Evolutionary conservation across 2,113 vertebrate genomes (phyloP).

Genomic region (Pogonocichla stellata): DNA sequence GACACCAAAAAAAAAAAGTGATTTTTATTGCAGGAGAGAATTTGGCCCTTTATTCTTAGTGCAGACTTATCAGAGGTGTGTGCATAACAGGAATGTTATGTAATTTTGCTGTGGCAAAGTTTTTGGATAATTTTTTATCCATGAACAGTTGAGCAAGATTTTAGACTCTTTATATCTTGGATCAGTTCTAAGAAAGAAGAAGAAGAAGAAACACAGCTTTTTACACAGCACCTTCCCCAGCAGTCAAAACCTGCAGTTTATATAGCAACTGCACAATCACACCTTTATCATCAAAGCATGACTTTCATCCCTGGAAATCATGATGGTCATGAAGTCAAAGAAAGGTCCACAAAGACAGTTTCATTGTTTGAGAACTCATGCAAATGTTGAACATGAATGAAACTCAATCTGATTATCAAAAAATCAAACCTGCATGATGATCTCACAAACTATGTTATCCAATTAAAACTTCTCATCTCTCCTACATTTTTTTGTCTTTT

Average conservation of each 20-base stretch:
- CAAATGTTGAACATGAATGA: slow-evolving; percentile 14
- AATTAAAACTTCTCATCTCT: slow-evolving; percentile 30
- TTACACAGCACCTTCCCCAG: not conserved
- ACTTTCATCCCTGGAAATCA: not conserved
- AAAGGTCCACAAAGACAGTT: slow-evolving; percentile 38
- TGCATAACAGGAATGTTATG: not conserved
- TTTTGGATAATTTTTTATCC: not conserved
- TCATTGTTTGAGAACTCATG: slow-evolving; percentile 44
- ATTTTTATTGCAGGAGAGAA: not conserved
- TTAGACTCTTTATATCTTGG: slow-evolving; percentile 6
- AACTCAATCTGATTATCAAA: slow-evolving; percentile 32
- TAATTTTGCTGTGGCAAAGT: not conserved
- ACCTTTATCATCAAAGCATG: slow-evolving; percentile 15
- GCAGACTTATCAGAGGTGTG: not conserved
- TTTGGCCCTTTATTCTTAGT: not conserved
- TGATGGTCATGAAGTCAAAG: not conserved
- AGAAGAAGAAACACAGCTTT: slow-evolving; percentile 5
- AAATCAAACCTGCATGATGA: slow-evolving; percentile 27
- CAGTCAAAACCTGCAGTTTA: slow-evolving; percentile 19
- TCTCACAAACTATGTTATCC: not conserved
- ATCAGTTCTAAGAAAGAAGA: not conserved
- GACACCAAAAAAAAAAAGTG: not conserved
- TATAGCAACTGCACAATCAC: not conserved
- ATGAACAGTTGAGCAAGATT: slow-evolving; percentile 9
- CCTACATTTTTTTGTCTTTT: slow-evolving; percentile 8